Evolutionary conservation across 64 coral and sea anemone species (phyloP), one percentile per base, ranked within the genome.

Genomic region (Anthopleura sola): DNA sequence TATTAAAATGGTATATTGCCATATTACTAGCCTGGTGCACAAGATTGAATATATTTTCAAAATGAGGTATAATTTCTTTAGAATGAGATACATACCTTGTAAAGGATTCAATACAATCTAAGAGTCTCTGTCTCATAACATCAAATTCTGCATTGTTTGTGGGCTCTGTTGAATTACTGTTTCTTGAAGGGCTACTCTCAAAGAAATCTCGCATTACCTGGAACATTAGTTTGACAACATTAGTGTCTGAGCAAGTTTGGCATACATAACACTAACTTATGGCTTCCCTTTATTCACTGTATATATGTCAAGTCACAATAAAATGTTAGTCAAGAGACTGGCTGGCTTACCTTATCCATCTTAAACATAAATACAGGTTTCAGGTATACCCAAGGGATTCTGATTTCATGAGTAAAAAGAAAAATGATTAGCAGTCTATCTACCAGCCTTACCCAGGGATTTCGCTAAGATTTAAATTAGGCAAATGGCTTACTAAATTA

Each of bases 201-300:
- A 98, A 98, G 46, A 98, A 98, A 54, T 98, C 95, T 75, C 92
- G 76, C 88, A 98, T 91, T 51, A 98, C 95, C 95, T 97, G 40
- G 29, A 55, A 12, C 47, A 82, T 71, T 6, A 33, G 11, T 32
- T 71, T 34, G 13, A 36, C 28, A 32, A 17, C 0, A 71, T 71
- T 34, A 71, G 23, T 62, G 1, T 24, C 20, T 58, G 55, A 11
- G 46, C 11, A 48, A 48, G 46, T 48, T 48, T 48, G 46, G 46
- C 4, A 48, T 48, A n/a, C n/a, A n/a, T n/a, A n/a, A n/a, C n/a
- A n/a, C n/a, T n/a, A n/a, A n/a, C n/a, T n/a, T n/a, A n/a, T n/a
- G n/a, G n/a, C n/a, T n/a, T n/a, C n/a, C n/a, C n/a, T n/a, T n/a
- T n/a, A n/a, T n/a, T n/a, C n/a, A n/a, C n/a, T n/a, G n/a, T n/a